Evolutionary conservation across 2,888 invertebrate genomes (phyloP).

Genomic region (Drosophila nr. perissopoda): DNA sequence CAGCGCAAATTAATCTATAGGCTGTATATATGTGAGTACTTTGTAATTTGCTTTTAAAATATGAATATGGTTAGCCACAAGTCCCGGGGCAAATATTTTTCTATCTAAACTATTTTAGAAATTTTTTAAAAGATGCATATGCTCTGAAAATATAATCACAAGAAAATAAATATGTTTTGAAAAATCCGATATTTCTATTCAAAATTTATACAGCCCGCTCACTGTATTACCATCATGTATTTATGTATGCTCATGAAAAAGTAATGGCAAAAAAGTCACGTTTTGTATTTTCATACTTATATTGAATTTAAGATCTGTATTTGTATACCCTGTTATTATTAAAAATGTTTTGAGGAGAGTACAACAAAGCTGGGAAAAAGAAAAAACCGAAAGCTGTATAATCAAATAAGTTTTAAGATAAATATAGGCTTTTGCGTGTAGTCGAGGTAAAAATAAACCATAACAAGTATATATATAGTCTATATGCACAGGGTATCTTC

Average conservation of each 20-base stretch:
- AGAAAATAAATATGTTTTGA: not conserved
- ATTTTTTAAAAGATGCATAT: not conserved
- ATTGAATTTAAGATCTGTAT: not conserved
- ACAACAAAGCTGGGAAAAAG: not conserved
- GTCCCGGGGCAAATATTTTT: not conserved
- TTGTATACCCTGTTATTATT: not conserved
- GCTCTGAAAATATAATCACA: not conserved
- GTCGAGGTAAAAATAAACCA: not conserved
- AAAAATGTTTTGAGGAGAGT: not conserved
- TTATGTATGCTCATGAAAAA: not conserved
- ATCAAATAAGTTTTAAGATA: not conserved
- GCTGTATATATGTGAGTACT: not conserved
- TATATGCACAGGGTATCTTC: not conserved
- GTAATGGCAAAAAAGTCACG: slow-evolving; percentile 2
- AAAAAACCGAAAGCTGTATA: too few relatives aligned
- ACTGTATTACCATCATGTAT: not conserved
- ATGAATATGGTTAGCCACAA: not conserved
- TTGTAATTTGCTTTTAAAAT: not conserved
- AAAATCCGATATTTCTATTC: not conserved
- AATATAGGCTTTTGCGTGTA: not conserved
- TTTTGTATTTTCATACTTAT: slow-evolving; percentile 1
- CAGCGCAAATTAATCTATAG: not conserved
- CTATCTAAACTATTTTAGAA: not conserved
- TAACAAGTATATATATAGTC: not conserved
- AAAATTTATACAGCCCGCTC: not conserved